Evolutionary conservation across 2,888 invertebrate genomes (phyloP), one percentile per base, ranked within the genome.

Genomic region (Aromia moschata): DNA sequence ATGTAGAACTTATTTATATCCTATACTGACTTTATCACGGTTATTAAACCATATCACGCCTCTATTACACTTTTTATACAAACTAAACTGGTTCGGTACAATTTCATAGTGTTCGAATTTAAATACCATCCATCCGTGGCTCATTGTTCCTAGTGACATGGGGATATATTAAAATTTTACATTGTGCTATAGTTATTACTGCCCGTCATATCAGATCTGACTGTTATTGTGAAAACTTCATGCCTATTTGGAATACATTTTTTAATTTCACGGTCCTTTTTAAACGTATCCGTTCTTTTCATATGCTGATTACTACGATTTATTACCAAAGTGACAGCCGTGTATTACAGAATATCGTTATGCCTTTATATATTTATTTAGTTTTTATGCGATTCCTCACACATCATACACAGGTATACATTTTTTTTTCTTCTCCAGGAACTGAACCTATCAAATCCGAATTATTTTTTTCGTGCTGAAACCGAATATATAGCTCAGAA

Each of bases 281-380:
- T 40, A 36, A 47, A 49, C 30, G 38, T 11, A 43, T 49, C 49
- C 49, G 49, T 38, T 37, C 17, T 15, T 25, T 49, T 49, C 49
- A 49, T 38, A 49, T 49, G 49, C 7, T 49, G 38, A 49, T 49
- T 11, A 11, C n/a, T 49, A 38, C 25, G 37, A 40, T 38, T 49
- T 40, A 49, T 38, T 38, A n/a, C 20, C 18, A 25, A 49, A 49
- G 38, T 15, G n/a, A n/a, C n/a, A n/a, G n/a, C n/a, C n/a, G n/a
- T n/a, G n/a, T n/a, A n/a, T n/a, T n/a, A n/a, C n/a, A n/a, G n/a
- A n/a, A n/a, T n/a, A n/a, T n/a, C n/a, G n/a, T n/a, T n/a, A n/a
- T n/a, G n/a, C n/a, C n/a, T n/a, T n/a, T n/a, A n/a, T n/a, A n/a
- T n/a, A n/a, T n/a, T n/a, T n/a, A n/a, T n/a, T n/a, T n/a, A n/a